Evolutionary conservation across 2,797 vertebrate genomes (phyloP).

Genomic region (Onychomys leucogaster): DNA sequence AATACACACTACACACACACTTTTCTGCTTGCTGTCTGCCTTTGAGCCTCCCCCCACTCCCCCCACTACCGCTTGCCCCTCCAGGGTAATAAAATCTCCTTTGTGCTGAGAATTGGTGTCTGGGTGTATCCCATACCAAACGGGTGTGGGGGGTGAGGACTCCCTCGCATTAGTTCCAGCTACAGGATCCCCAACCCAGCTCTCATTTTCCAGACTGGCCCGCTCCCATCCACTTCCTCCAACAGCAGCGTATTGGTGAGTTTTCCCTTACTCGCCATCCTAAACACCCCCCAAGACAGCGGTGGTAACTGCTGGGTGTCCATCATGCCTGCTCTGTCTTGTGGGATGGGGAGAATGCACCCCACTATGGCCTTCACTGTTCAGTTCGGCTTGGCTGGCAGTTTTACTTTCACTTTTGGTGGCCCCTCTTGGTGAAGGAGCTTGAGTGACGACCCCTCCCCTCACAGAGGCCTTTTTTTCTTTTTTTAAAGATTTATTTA

Average conservation of each 20-base stretch:
- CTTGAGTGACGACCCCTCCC: background rate
- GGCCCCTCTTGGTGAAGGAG: background rate
- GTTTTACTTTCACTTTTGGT: background rate
- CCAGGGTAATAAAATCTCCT: background rate
- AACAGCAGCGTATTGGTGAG: background rate
- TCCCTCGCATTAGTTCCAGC: background rate
- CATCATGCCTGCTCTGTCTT: background rate
- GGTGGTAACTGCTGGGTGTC: background rate
- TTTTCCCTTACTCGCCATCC: background rate
- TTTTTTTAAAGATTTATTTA: too few relatives aligned
- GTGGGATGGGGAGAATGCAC: background rate
- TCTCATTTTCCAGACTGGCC: background rate
- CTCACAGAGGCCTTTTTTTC: background rate
- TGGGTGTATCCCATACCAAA: background rate
- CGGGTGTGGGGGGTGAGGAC: too few relatives aligned
- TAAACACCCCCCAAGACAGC: background rate
- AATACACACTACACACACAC: too few relatives aligned
- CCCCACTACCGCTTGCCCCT: too few relatives aligned
- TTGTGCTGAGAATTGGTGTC: background rate
- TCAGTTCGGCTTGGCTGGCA: background rate
- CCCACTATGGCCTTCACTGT: background rate
- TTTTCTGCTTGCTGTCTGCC: background rate
- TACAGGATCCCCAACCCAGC: background rate
- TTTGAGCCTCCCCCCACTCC: background rate
- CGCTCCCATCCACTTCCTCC: background rate